Percentiles rank a stretch among this genome's conserved stretches.
These are phyloP conservation scores for Drosophila suzukii DNA, from an alignment of 1,140 invertebrate genomes.

Conservation along the genomic window DNA sequence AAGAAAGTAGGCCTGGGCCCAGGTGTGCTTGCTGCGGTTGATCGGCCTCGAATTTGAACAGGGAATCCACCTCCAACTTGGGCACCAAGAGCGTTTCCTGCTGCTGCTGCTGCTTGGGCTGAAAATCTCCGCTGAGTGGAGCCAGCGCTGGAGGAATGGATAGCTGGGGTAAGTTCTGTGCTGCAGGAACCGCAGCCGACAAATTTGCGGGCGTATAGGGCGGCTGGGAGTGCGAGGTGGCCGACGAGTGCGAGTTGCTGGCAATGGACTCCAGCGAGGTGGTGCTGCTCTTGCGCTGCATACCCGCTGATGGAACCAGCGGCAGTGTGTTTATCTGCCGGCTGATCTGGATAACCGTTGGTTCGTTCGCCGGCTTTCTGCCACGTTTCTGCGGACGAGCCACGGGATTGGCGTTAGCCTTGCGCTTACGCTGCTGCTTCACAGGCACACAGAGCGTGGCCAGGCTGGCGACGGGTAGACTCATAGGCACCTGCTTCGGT, in stretches of 20 bases:
- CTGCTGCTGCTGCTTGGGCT: constrained; percentile 28
- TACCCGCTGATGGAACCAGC: constrained; percentile 52
- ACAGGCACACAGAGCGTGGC: constrained; percentile 2
- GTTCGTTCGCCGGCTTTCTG: constrained; percentile 51
- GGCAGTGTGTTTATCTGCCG: constrained; percentile 42
- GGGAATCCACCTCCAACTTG: constrained; percentile 40
- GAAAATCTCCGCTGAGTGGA: constrained; percentile 67
- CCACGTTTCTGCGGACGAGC: constrained; percentile 70
- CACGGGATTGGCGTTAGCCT: constrained; percentile 64
- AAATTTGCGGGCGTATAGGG: constrained; percentile 44
- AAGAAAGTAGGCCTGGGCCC: constrained; percentile 30
- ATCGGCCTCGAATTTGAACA: constrained; percentile 16
- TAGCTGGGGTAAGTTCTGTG: constrained; percentile 27
- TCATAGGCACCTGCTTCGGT: constrained; percentile 15
- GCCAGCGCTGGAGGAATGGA: constrained; percentile 72
- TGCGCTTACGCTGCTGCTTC: constrained; percentile 61
- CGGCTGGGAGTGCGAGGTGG: constrained; percentile 55
- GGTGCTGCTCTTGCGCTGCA: constrained; percentile 78
- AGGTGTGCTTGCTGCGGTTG: constrained; percentile 21
- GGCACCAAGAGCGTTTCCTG: constrained; percentile 8
- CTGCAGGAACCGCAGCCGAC: constrained; percentile 16
- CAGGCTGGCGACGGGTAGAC: constrained; percentile 6
- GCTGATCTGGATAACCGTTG: constrained; percentile 3
- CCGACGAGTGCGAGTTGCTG: constrained; percentile 79
- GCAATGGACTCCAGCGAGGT: constrained; percentile 81